Evolutionary conservation across 2,113 vertebrate genomes (phyloP), one percentile per base, ranked within the genome.

Genomic region (Microtus richardsoni): DNA sequence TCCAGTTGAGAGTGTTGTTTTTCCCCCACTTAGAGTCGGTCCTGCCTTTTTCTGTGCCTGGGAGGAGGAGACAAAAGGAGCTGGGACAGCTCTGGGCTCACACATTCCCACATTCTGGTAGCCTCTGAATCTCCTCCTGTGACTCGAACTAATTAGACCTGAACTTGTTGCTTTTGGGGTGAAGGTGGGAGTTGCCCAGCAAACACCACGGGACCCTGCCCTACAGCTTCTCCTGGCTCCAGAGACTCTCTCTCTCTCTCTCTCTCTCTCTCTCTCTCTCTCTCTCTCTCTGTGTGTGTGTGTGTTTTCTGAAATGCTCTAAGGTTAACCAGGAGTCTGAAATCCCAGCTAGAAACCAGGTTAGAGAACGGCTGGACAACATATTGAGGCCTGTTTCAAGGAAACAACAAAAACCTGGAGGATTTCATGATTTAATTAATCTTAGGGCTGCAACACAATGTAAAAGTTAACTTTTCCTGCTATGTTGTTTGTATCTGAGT

Each of bases 351-450:
- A 24, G 16, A 80, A 49, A 19, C 44, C 54, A 49, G 79, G 84
- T 10, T 84, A 44, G 5, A 60, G 39, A 66, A 49, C 22, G 9
- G 28, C 9, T 75, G 22, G 44, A 26, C 44, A 66, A 70, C 14
- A 36, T 36, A 58, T 17, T 10, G 3, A 93, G 39, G 58, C n/a
- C 24, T 71, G 28, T 60, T 52, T 41, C 87, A 60, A 30, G 33
- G 30, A 75, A 62, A 77, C 54, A 77, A 39, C 6, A 64, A 78
- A 54, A 90, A 47, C 28, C 64, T 44, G 24, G 33, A 89, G 58
- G 14, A 83, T 82, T 75, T 84, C 14, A 78, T 60, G 77, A 93
- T 86, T 91, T 89, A 26, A 54, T 96, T 89, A 26, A 62, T 96
- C 88, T 95, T 89, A 85, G 64, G 58, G 12, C 75, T 88, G 73